Evolutionary conservation across 2,888 invertebrate genomes (phyloP).

Genomic region (Agriopis marginaria): DNA sequence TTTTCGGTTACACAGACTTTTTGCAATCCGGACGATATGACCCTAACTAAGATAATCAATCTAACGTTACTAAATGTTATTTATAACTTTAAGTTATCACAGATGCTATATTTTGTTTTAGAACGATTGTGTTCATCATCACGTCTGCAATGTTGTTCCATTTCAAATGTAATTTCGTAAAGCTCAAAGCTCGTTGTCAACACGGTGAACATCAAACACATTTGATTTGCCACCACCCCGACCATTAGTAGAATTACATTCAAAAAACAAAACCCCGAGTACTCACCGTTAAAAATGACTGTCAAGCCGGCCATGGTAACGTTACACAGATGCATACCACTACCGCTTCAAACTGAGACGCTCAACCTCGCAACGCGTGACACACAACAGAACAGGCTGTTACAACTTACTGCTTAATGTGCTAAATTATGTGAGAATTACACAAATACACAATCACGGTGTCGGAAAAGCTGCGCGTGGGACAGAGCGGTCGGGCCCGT

Average conservation of each 20-base stretch:
- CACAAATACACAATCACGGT: slow-evolving; percentile 63
- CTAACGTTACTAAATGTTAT: background rate
- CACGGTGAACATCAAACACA: slow-evolving; percentile 15
- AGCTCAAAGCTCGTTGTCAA: slow-evolving; percentile 2
- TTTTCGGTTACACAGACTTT: too few species aligned
- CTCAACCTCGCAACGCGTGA: slow-evolving; percentile 59
- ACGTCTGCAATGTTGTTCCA: background rate
- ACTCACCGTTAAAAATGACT: slow-evolving; percentile 60
- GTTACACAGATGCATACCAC: slow-evolving; percentile 39
- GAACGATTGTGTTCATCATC: background rate
- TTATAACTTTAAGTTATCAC: background rate
- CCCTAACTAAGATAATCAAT: background rate
- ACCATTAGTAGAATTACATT: slow-evolving; percentile 42
- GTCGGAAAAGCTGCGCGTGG: slow-evolving; percentile 48
- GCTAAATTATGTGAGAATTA: slow-evolving; percentile 46
- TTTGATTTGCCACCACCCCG: slow-evolving; percentile 25
- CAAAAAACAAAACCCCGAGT: slow-evolving; percentile 38
- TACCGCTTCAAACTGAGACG: slow-evolving; percentile 37
- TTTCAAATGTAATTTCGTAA: background rate
- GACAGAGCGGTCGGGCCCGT: slow-evolving; percentile 49
- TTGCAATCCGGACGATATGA: too few species aligned
- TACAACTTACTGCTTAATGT: slow-evolving; percentile 19
- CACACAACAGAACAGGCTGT: slow-evolving; percentile 42
- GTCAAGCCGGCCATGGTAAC: slow-evolving; percentile 48
- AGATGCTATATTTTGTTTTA: background rate